phyloP scores from a whole-genome alignment of 2,888 invertebrate genomes.

The Campaea margaritaria region DNA sequence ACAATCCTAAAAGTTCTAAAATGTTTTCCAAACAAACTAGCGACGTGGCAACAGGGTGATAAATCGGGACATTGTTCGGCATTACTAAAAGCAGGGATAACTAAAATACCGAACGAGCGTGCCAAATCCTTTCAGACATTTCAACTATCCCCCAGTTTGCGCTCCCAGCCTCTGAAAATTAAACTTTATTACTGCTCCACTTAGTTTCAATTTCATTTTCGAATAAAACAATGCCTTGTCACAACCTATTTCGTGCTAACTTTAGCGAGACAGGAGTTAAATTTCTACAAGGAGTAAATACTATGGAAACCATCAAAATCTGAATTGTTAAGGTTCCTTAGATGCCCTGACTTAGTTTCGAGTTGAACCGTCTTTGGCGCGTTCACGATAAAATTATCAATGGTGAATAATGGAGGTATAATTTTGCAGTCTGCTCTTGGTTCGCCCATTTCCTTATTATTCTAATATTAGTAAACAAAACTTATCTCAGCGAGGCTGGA shows the following conservation, averaged over 20 bases:
- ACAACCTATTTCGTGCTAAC: conserved; percentile 20
- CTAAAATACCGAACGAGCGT: conserved; percentile 61
- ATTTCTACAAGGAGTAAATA: conserved; percentile 7
- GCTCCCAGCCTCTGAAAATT: conserved; percentile 46
- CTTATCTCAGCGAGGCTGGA: conserved; percentile 19
- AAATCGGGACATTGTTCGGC: conserved; percentile 54
- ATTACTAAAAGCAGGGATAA: conserved; percentile 51
- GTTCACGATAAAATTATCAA: conserved; percentile 51
- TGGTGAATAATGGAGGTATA: conserved; percentile 36
- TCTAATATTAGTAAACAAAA: conserved; percentile 13
- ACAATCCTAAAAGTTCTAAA: conserved; percentile 8
- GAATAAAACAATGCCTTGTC: conserved; percentile 7
- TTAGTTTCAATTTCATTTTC: conserved; percentile 50
- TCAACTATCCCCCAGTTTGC: conserved; percentile 44
- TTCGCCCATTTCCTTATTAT: conserved; percentile 10
- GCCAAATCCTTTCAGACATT: conserved; percentile 57
- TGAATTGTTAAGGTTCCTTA: conserved; percentile 56
- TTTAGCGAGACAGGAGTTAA: conserved; percentile 1
- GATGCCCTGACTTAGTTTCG: conserved; percentile 51
- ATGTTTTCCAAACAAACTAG: conserved; percentile 26
- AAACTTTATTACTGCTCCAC: conserved; percentile 46
- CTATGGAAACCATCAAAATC: conserved; percentile 38
- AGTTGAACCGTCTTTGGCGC: conserved; percentile 42
- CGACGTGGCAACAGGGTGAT: conserved; percentile 47
- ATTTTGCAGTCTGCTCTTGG: conserved; percentile 30